These are phyloP conservation scores for Glaucidium brasilianum DNA, from an alignment of 2,113 vertebrate genomes.

Conservation along the genomic window DNA sequence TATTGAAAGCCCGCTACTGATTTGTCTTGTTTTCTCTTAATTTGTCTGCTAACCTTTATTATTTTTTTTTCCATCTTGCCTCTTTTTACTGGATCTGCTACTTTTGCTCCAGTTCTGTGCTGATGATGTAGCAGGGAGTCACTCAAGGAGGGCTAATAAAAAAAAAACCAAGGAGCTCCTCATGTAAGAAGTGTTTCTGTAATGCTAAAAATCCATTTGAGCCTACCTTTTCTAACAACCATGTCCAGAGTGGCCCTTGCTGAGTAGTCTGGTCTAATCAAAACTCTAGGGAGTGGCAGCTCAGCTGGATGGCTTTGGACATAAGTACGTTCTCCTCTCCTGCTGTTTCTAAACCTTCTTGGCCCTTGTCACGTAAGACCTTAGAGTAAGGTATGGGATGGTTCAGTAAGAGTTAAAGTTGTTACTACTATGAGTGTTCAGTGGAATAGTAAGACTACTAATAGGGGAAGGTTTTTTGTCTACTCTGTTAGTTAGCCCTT, in stretches of 20 bases:
- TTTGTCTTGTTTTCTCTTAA: not conserved
- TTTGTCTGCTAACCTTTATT: not conserved
- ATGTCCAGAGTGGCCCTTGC: not conserved
- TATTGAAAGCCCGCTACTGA: not conserved
- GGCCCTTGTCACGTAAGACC: no score
- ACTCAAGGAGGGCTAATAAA: not conserved
- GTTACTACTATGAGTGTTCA: not conserved
- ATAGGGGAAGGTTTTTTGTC: not conserved
- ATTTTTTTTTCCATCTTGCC: no score
- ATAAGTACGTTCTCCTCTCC: fast-evolving
- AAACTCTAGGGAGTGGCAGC: not conserved
- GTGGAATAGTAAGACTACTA: not conserved
- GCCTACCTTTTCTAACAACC: not conserved
- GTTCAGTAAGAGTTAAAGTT: not conserved
- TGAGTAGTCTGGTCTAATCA: not conserved
- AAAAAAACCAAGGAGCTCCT: not conserved
- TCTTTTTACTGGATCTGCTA: not conserved
- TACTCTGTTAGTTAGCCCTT: not conserved
- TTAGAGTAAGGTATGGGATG: not conserved
- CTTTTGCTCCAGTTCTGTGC: not conserved
- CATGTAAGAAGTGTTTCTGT: not conserved
- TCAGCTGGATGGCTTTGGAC: not conserved
- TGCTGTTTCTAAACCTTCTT: not conserved
- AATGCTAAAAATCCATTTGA: not conserved
- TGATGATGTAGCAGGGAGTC: not conserved